Conservation (phyloP, 2,888 invertebrate genomes). For the Drosophila kuntzei region DNA sequence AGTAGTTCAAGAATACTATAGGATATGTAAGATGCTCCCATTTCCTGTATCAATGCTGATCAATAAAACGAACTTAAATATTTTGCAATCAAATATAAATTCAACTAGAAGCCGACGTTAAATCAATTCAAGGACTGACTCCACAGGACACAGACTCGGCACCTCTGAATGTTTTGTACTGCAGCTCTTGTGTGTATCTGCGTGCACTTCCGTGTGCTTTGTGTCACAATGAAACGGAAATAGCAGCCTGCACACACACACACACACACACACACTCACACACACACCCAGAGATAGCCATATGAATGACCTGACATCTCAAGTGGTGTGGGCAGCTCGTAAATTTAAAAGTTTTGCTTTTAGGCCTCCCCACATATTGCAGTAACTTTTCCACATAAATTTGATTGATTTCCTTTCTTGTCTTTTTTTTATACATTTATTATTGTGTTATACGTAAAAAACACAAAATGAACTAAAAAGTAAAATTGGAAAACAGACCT, state of each 20-base stretch:
- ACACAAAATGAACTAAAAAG: constrained; percentile 52
- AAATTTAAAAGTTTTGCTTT: constrained; percentile 27
- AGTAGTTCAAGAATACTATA: background rate
- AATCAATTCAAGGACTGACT: constrained; percentile 25
- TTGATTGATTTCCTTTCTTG: constrained; percentile 23
- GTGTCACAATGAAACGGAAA: constrained; percentile 51
- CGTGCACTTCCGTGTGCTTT: constrained; percentile 53
- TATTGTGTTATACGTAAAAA: constrained; percentile 45
- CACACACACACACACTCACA: background rate
- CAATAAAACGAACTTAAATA: constrained; percentile 13
- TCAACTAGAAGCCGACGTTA: constrained; percentile 14
- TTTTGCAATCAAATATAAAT: constrained; percentile 23
- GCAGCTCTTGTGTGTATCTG: constrained; percentile 39
- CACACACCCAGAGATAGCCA: constrained; percentile 1
- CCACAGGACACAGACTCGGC: constrained; percentile 5
- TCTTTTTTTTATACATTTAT: constrained; percentile 46
- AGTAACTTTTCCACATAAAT: constrained; percentile 16
- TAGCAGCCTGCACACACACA: constrained; percentile 31
- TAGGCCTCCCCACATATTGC: constrained; percentile 6
- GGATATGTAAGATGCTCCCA: background rate
- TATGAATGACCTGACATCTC: constrained; percentile 19
- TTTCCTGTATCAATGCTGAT: background rate
- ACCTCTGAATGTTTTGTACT: constrained; percentile 13
- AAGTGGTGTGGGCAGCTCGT: constrained; percentile 7
- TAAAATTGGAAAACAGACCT: constrained; percentile 67